Evolutionary conservation across 1,140 invertebrate species (phyloP).

Genomic region (Zaprionus capensis): DNA sequence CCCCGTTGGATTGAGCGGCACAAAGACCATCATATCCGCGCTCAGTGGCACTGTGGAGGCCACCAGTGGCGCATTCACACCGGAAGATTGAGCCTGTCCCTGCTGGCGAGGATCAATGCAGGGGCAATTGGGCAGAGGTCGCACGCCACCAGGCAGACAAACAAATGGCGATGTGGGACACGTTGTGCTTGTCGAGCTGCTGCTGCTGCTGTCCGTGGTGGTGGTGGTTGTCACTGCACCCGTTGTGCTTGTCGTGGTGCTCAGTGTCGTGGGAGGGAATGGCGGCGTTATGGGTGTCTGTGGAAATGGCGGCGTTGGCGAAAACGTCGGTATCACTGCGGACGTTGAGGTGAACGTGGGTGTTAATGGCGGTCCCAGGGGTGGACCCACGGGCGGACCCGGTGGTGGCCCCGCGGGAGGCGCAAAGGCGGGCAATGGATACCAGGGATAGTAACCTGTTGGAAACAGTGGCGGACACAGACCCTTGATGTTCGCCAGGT

Average conservation of each 20-base stretch:
- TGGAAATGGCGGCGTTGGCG: conserved; percentile 60
- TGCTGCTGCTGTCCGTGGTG: conserved; percentile 23
- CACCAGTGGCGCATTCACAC: conserved; percentile 27
- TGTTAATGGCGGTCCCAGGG: conserved; percentile 43
- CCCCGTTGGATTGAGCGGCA: conserved; percentile 53
- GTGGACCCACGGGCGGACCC: no score
- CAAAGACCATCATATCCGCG: conserved; percentile 77
- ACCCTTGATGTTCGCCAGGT: conserved; percentile 78
- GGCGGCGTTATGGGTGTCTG: conserved; percentile 48
- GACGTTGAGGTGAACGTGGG: conserved; percentile 49
- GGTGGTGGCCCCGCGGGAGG: conserved; percentile 42
- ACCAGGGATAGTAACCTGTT: conserved; percentile 75
- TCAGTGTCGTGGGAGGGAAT: conserved; percentile 25
- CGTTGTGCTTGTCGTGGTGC: conserved; percentile 46
- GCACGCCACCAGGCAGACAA: conserved; percentile 63
- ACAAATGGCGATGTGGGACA: conserved; percentile 70
- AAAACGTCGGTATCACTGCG: conserved; percentile 69
- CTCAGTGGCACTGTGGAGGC: conserved; percentile 33
- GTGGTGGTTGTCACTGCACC: conserved; percentile 33
- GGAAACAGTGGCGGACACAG: conserved; percentile 75
- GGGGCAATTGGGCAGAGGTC: conserved; percentile 72
- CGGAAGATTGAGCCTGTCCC: background rate
- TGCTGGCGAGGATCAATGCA: conserved; percentile 78
- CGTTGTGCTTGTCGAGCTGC: conserved; percentile 36
- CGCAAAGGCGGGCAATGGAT: conserved; percentile 52